These are phyloP conservation scores for Fratercula arctica DNA, from an alignment of 2,797 vertebrate genomes.

Conservation along the genomic window DNA sequence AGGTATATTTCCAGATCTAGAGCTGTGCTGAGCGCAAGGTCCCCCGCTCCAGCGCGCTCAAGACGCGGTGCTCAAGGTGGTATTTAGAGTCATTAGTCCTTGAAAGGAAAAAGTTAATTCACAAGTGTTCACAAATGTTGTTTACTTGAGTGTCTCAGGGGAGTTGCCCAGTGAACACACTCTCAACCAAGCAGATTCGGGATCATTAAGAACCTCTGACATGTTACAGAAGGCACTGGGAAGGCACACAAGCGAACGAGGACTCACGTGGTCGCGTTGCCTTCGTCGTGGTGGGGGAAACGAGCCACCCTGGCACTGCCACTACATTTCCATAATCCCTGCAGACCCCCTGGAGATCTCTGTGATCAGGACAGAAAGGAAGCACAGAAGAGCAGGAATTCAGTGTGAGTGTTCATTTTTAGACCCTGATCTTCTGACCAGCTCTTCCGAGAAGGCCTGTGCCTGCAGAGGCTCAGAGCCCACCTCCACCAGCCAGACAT, in stretches of 20 bases:
- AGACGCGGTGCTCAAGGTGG: neutral
- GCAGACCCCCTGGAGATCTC: neutral
- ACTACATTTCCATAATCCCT: neutral
- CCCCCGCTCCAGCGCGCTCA: fast-evolving
- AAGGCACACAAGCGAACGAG: neutral
- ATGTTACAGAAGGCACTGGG: neutral
- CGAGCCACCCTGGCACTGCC: neutral
- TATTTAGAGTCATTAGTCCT: slow-evolving; percentile 4
- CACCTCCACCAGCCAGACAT: neutral
- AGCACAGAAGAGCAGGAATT: neutral
- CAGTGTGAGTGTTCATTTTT: neutral
- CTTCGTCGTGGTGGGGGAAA: fast-evolving
- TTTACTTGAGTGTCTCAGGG: neutral
- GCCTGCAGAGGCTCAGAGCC: neutral
- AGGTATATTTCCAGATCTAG: neutral
- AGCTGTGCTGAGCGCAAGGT: neutral
- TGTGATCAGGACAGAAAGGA: neutral
- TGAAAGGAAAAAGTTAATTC: slow-evolving; percentile 18
- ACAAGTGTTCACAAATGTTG: neutral
- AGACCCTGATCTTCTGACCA: neutral
- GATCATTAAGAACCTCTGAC: neutral
- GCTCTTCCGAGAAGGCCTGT: neutral
- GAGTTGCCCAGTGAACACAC: neutral
- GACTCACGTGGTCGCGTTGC: fast-evolving
- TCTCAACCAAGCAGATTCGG: neutral